Evolutionary conservation across 2,113 vertebrate species (phyloP), one percentile per base, ranked within the genome.

Genomic region (Callionymus lyra): DNA sequence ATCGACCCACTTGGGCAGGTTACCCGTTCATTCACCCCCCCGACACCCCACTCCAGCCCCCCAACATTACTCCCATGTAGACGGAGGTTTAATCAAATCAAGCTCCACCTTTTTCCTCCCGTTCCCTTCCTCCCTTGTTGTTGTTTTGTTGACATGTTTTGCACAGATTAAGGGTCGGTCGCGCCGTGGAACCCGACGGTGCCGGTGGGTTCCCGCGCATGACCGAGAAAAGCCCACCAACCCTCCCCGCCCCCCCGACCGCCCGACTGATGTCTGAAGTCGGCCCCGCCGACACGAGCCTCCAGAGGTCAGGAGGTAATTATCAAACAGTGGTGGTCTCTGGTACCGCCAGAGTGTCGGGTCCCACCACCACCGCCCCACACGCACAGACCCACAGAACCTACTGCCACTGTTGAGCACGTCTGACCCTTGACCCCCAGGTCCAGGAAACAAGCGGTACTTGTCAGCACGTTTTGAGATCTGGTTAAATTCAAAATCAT

Each of bases 281-380:
- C 41, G 14, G n/a, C 31, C n/a, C 59, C 32, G 35, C 36, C 52
- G 48, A 16, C 44, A 36, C 11, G 10, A 59, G 62, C 47, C 47
- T 47, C 44, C 63, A 63, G 34, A 47, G 79, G 71, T 82, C 73
- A 77, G 46, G 60, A 60, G 70, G 65, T 64, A 77, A 73, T 81
- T 59, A 56, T 32, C 41, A 55, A 66, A 48, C 70, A 41, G 42
- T 59, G 70, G 68, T 73, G 76, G 70, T 70, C 68, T 63, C 58
- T 72, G 59, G 57, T 56, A 56, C 64, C 57, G 47, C 38, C 53
- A 53, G 51, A 21, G 56, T 16, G 18, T 41, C 57, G 42, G 34
- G 37, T 44, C 38, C 52, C 39, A 36, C 64, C 65, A 64, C 60
- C 70, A 59, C 67, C 65, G 56, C 39, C 54, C 68, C 65, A 67